These are phyloP conservation scores for Gnathonemus longibarbis DNA, from an alignment of 2,113 vertebrate species.

Conservation along the genomic window DNA sequence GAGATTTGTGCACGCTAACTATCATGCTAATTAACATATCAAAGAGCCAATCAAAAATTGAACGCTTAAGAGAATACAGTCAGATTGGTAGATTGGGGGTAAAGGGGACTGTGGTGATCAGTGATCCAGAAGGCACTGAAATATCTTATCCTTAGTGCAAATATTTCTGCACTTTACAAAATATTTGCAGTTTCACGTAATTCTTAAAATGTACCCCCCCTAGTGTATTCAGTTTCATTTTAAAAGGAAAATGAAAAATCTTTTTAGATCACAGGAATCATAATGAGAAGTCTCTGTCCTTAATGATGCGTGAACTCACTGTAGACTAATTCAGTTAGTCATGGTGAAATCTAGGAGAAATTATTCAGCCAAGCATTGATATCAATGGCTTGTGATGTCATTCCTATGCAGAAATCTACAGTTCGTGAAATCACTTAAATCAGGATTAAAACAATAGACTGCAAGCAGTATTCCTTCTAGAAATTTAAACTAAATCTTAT, in stretches of 20 bases:
- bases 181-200: not conserved
- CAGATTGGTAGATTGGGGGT: not conserved
- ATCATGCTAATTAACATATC: not conserved
- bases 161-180: conserved; percentile 1
- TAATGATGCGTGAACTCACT: not conserved
- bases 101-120: not conserved
- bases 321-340: not conserved
- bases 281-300: not conserved
- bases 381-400: not conserved
- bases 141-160: not conserved
- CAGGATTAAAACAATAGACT: not conserved
- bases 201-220: not conserved
- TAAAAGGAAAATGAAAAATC: not conserved
- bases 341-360: not conserved
- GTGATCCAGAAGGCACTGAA: not conserved
- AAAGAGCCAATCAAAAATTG: not conserved
- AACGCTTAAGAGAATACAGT: not conserved
- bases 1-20: not conserved
- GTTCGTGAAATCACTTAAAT: not conserved
- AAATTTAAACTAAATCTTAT: not conserved
- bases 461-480: not conserved
- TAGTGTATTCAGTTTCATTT: not conserved
- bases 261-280: not conserved
- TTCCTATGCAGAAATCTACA: not conserved
- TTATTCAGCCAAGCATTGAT: not conserved